Percentiles rank a stretch among this genome's conserved stretches.
phyloP scores from a whole-genome alignment of 2,888 invertebrate species.

The Lysandra bellargus region DNA sequence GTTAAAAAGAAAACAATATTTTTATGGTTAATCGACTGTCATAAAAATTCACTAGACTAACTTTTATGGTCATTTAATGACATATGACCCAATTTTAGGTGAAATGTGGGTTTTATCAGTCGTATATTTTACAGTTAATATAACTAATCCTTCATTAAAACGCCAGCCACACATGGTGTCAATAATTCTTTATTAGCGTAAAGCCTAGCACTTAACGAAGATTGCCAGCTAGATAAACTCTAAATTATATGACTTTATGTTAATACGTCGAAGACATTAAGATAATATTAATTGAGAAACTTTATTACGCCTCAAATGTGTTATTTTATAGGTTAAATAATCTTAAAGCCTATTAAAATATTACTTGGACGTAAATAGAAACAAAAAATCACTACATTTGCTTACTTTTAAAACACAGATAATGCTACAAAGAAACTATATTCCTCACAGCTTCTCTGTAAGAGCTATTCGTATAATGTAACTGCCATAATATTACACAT shows the following conservation, averaged over 20 bases:
- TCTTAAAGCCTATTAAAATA: conserved; percentile 15
- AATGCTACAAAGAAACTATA: conserved; percentile 17
- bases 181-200: neutral
- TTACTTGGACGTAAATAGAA: neutral
- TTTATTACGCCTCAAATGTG: conserved; percentile 26
- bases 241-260: conserved; percentile 23
- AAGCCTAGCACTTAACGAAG: conserved; percentile 14
- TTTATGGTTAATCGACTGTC: neutral
- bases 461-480: conserved; percentile 69
- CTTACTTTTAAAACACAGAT: conserved; percentile 5
- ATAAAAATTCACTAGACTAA: neutral
- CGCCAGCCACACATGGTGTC: neutral
- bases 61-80: neutral
- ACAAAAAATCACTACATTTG: neutral
- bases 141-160: neutral
- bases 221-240: neutral
- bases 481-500: conserved; percentile 66
- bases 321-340: conserved; percentile 16
- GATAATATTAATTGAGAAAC: conserved; percentile 16
- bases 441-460: conserved; percentile 75
- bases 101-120: neutral
- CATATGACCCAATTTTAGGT: neutral
- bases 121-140: neutral
- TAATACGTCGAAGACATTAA: conserved; percentile 14
- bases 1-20: neutral